Evolutionary conservation across 2,113 vertebrate species (phyloP).

Genomic region (Sceloporus tristichus): DNA sequence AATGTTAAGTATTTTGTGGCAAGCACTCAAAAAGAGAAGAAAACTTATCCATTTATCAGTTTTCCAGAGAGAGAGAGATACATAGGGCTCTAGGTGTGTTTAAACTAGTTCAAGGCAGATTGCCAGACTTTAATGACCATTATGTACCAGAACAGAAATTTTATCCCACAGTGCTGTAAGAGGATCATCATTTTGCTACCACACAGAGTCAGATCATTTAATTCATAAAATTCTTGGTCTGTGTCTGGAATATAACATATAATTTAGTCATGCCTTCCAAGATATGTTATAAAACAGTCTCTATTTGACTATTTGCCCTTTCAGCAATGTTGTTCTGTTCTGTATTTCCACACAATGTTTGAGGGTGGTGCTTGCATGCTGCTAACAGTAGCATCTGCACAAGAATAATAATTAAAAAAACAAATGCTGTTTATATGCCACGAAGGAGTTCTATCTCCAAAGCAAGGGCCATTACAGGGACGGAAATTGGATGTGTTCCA

Average conservation of each 20-base stretch:
- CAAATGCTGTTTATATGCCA: not conserved
- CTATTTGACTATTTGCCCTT: constrained; percentile 26
- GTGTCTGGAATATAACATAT: constrained; percentile 13
- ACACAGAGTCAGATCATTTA: not conserved
- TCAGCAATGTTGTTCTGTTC: not conserved
- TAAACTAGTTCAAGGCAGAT: not conserved
- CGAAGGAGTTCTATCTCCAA: not conserved
- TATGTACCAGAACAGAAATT: not conserved
- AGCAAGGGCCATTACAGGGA: not conserved
- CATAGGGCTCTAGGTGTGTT: not conserved
- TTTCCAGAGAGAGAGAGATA: not conserved
- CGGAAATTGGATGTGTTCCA: not conserved
- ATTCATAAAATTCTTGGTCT: not conserved
- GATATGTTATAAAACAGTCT: constrained; percentile 3
- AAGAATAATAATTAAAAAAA: constrained; percentile 7
- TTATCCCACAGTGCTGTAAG: constrained; percentile 3
- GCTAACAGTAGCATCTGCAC: not conserved
- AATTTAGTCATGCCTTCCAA: constrained; percentile 2
- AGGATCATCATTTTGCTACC: not conserved
- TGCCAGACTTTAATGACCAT: not conserved
- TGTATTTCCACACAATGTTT: constrained; percentile 8
- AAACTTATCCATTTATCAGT: not conserved
- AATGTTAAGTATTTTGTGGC: not conserved
- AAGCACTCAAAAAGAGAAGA: not conserved
- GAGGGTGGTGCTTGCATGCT: not conserved